Base-by-base conservation (phyloP, 2,888 invertebrate species). In the Papilio protenor region DNA sequence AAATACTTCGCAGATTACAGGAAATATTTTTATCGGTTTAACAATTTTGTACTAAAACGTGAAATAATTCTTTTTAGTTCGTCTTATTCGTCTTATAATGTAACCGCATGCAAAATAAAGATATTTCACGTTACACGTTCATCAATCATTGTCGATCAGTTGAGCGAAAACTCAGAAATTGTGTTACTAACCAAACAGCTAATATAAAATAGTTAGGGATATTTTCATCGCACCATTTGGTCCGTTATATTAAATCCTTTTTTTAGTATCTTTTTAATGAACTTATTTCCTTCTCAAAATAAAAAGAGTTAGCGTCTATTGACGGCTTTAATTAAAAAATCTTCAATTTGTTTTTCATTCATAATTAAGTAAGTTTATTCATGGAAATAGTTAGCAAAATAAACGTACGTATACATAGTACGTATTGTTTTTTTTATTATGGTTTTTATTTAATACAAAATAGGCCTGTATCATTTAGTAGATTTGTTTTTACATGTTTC, bases 131-230 rank as follows among this genome's bases (percentile, higher is more conserved):
- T 61, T 27, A 12, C 5, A 14, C 61, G 14, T 27, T 61, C 61
- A 61, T 61, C 61, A 27, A 27, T 61, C 61, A 61, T 61, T 23
- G 27, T 23, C 23, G 27, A 61, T 61, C 23, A 61, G 23, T 27
- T 6, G 61, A 27, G 61, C 27, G 61, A 14, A 61, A 61, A 61
- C 61, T 61, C 14, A 27, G 27, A 61, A 61, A 27, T 27, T 27
- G 61, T 61, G 61, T 27, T 61, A 27, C 61, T 61, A 61, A 61
- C 61, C 61, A 61, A 61, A 61, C 61, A 61, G 27, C 16, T 52
- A 18, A 52, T 18, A 18, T 52, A 52, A 52, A 52, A 52, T 18
- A 52, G 6, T 59, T 23, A 59, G 11, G 23, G 11, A 23, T 14
- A 59, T 21, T 59, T 59, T 59, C 23, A n/a, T n/a, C 57, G 21